Conservation (phyloP, 53 echinoderm and acorn worm genomes). For the Patiria pectinifera region DNA sequence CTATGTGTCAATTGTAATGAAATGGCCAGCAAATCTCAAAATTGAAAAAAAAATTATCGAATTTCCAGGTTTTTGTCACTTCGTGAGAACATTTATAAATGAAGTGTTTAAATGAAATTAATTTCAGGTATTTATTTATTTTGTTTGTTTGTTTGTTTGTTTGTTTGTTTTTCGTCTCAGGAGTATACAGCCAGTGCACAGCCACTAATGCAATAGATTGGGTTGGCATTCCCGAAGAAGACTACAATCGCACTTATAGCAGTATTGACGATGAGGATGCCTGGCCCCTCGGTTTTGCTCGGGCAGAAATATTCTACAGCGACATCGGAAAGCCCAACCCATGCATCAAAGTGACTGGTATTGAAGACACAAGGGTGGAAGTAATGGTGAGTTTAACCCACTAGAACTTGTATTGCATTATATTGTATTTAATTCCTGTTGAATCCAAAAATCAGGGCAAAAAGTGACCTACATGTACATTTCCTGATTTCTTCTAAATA, state of each 20-base stretch:
- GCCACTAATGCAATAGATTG: not conserved
- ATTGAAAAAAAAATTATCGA: too few species aligned
- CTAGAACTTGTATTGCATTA: too few species aligned
- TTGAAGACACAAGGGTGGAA: constrained; percentile 77
- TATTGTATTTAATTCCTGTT: too few species aligned
- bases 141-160: not conserved
- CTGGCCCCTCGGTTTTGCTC: constrained; percentile 79
- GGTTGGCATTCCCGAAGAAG: constrained; percentile 58
- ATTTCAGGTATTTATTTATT: not conserved
- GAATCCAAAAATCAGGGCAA: too few species aligned
- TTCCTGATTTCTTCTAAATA: too few species aligned
- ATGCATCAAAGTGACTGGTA: constrained; percentile 67
- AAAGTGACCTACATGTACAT: too few species aligned
- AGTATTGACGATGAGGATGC: constrained; percentile 67
- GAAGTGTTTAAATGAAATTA: not conserved
- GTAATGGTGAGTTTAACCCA: constrained; percentile 75
- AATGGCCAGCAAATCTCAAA: too few species aligned
- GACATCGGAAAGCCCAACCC: constrained; percentile 72
- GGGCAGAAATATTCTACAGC: constrained; percentile 69
- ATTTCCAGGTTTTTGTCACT: too few species aligned
- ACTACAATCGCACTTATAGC: constrained; percentile 73
- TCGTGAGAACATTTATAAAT: too few species aligned
- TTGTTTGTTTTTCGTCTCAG: not conserved
- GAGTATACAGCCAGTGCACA: constrained; percentile 20
- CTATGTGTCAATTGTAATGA: too few species aligned